A percentile compares a stretch with the other conserved stretches of the same genome.
Conservation (phyloP, 2,113 vertebrate species). For the Athene noctua region DNA sequence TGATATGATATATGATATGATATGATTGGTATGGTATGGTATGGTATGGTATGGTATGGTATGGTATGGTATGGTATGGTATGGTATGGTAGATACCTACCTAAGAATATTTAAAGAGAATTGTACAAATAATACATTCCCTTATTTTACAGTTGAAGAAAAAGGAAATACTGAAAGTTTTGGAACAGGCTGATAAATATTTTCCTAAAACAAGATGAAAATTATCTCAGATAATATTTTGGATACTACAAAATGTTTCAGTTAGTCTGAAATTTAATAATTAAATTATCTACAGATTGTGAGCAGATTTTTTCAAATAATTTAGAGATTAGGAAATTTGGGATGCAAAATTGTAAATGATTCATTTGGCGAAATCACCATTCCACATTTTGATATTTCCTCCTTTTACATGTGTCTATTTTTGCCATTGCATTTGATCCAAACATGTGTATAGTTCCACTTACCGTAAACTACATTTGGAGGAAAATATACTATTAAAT, state of each 20-base stretch:
- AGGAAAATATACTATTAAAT: background rate
- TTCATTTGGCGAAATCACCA: background rate
- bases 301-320: background rate
- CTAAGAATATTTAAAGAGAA: background rate
- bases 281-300: background rate
- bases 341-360: background rate
- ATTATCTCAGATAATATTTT: background rate
- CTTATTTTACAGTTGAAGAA: background rate
- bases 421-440: background rate
- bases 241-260: background rate
- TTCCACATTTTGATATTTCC: background rate
- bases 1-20: too few relatives aligned
- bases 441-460: rapidly evolving
- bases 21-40: too few relatives aligned
- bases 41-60: too few relatives aligned
- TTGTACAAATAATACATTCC: background rate
- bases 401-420: background rate
- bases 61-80: too few relatives aligned
- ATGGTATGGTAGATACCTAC: too few relatives aligned
- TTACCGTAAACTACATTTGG: background rate
- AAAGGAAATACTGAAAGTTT: background rate
- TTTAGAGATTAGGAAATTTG: background rate
- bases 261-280: background rate
- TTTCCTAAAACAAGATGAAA: background rate
- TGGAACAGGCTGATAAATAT: background rate